Evolutionary conservation across 1,140 invertebrate genomes (phyloP), one percentile per base, ranked within the genome.

Genomic region (Drosophila ficusphila): DNA sequence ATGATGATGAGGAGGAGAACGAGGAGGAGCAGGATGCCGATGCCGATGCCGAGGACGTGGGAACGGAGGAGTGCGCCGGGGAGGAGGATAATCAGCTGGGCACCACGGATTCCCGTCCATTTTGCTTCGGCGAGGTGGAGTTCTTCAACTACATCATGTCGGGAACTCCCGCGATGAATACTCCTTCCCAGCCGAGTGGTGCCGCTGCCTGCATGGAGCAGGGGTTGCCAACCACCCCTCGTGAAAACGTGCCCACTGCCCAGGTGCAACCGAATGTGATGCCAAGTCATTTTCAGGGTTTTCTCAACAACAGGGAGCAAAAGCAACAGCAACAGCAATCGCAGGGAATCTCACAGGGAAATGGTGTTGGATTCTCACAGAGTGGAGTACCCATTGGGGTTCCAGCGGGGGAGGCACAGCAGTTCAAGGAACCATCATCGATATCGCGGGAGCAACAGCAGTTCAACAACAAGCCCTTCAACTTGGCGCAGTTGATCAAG

Each of bases 111-210:
- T 4, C n/a, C 16, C 18, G 11, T 14, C 9, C 2, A 8, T 36
- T 36, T 9, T 18, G 8, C 16, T 44, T 62, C 11, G 38, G 38
- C 0, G 27, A 58, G 38, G 38, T 42, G 9, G 53, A 62, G 38
- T 60, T 62, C 18, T 3, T 44, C 1, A 60, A 41, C 16, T 62
- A 62, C 54, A 23, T 41, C 1, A 23, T 42, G 25, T 56, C 52
- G 12, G 57, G 25, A 8, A 3, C 49, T 7, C 16, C 48, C n/a
- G 9, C 27, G 1, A 3, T 12, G 14, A n/a, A 38, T 8, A 8
- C 16, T 38, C 8, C 12, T 11, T n/a, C 0, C 8, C 8, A 2
- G 38, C 9, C 27, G 1, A 8, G 29, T 14, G 31, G 21, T 8
- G 49, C 18, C 8, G 18, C 57, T 7, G 0, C 12, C 4, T 56